Conservation (phyloP, 1,140 invertebrate species). For the Acromyrmex charruanus region DNA sequence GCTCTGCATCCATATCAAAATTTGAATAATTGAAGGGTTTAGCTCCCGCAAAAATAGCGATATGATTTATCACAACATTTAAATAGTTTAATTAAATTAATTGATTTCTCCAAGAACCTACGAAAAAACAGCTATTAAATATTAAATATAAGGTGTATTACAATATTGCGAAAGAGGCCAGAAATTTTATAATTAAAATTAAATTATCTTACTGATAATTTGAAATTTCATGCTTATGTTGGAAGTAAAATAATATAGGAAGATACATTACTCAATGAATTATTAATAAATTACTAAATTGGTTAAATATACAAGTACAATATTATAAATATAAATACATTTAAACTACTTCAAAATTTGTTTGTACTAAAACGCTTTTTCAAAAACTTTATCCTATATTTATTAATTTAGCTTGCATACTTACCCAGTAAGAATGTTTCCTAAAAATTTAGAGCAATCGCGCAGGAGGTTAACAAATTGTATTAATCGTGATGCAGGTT, state of each 20-base stretch:
- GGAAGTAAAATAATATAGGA: neutral
- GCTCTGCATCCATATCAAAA: constrained; percentile 78
- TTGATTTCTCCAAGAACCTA: constrained; percentile 5
- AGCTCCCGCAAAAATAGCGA: constrained; percentile 19
- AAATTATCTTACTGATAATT: neutral
- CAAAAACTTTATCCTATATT: neutral
- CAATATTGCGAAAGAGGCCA: neutral
- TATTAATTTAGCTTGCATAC: constrained; percentile 18
- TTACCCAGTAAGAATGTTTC: constrained; percentile 33
- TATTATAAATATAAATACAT: constrained; percentile 1
- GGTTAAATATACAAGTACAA: neutral
- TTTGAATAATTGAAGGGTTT: constrained; percentile 7
- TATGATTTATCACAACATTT: constrained; percentile 17
- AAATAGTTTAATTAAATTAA: constrained; percentile 22
- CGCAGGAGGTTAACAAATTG: constrained; percentile 62
- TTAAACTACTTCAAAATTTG: neutral
- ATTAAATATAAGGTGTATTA: neutral
- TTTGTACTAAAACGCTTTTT: neutral
- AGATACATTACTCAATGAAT: neutral
- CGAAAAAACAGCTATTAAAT: neutral
- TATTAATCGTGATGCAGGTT: constrained; percentile 13
- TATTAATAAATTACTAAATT: constrained; percentile 8
- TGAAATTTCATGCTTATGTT: constrained; percentile 6
- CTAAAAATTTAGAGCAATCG: constrained; percentile 39
- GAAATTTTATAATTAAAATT: constrained; percentile 1